Evolutionary conservation across 1,140 invertebrate species (phyloP).

Genomic region (Sitophilus oryzae): DNA sequence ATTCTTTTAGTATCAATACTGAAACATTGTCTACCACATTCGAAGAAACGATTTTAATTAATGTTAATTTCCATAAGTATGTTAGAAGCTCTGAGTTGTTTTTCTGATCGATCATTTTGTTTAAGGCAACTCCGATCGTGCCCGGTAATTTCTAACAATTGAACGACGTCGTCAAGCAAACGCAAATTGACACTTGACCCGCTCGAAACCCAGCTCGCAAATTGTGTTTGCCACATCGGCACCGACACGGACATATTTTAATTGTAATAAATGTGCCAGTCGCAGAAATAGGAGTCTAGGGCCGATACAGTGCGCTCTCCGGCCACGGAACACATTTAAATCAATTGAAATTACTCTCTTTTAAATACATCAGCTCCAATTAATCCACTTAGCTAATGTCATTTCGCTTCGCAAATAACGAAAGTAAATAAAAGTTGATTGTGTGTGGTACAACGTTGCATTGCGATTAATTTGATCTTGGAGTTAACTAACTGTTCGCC

Average conservation of each 20-base stretch:
- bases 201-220: slow-evolving; percentile 34
- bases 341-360: slow-evolving; percentile 33
- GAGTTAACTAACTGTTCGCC: background rate
- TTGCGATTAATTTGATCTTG: slow-evolving; percentile 14
- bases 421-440: slow-evolving; percentile 26
- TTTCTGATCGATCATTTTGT: background rate
- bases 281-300: slow-evolving; percentile 4
- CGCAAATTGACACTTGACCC: slow-evolving; percentile 38
- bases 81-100: no score
- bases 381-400: slow-evolving; percentile 26
- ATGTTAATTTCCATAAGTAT: no score
- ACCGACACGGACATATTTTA: slow-evolving; percentile 31
- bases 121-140: background rate
- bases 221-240: slow-evolving; percentile 32
- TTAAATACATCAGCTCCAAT: slow-evolving; percentile 29
- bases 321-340: slow-evolving; percentile 31
- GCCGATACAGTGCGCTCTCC: slow-evolving; percentile 15
- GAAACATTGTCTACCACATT: no score
- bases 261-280: slow-evolving; percentile 30
- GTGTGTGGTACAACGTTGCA: slow-evolving; percentile 10
- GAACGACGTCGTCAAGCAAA: slow-evolving; percentile 37
- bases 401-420: slow-evolving; percentile 25
- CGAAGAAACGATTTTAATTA: no score
- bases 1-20: no score
- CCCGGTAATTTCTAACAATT: slow-evolving; percentile 21